Percentiles rank a stretch among this genome's conserved stretches.
Conservation (phyloP, 1,140 invertebrate genomes). For the Drosophila cardini region DNA sequence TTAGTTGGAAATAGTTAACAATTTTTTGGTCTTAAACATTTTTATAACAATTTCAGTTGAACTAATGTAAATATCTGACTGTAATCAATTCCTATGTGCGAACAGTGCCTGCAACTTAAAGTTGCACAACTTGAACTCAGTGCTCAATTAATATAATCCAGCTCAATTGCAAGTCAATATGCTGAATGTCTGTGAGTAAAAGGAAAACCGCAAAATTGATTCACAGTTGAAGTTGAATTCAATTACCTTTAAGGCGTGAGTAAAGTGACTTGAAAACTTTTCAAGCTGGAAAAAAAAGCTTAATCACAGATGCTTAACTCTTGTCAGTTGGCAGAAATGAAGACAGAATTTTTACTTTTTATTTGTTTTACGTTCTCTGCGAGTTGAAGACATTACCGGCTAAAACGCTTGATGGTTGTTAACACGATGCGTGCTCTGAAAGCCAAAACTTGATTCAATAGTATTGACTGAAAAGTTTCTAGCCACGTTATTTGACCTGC, state of each 20-base stretch:
- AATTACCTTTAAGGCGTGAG: slow-evolving; percentile 35
- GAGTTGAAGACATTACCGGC: too few species aligned
- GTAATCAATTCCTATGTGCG: too few species aligned
- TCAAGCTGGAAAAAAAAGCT: not conserved
- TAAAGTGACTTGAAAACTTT: slow-evolving; percentile 24
- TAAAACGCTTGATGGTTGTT: too few species aligned
- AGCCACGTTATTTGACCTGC: slow-evolving; percentile 14
- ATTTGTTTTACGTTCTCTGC: too few species aligned
- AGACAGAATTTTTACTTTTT: too few species aligned
- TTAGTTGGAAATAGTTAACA: too few species aligned
- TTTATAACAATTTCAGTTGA: too few species aligned
- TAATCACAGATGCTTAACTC: slow-evolving; percentile 1
- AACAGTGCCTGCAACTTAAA: not conserved
- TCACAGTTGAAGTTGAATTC: slow-evolving; percentile 33
- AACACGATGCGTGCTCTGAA: slow-evolving; percentile 8
- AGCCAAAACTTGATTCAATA: slow-evolving; percentile 16
- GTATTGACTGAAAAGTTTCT: slow-evolving; percentile 1
- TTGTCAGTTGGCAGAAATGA: too few species aligned
- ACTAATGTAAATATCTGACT: too few species aligned
- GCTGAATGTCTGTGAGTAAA: not conserved
- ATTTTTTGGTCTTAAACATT: too few species aligned
- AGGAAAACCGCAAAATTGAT: slow-evolving; percentile 13
- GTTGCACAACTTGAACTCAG: not conserved
- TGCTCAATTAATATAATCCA: not conserved
- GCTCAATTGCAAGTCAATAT: not conserved